Base-by-base conservation (phyloP, 2,113 vertebrate genomes). In the Ailuropoda melanoleuca region DNA sequence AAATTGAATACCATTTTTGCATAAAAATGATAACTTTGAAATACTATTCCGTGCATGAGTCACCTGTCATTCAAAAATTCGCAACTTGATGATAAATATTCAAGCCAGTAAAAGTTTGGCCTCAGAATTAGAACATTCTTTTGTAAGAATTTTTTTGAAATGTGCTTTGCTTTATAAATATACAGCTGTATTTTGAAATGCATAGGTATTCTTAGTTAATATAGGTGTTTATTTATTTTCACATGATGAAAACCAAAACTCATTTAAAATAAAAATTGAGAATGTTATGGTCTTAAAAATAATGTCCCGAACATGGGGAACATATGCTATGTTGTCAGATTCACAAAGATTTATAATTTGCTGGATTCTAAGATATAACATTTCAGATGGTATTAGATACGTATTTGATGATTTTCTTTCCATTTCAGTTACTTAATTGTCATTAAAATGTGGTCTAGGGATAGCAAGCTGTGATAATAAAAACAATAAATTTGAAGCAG, bases 311-410 rank as follows among this genome's bases (percentile, higher is more conserved):
- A 86, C 26, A 87, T 74, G 74, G 91, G 46, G 55, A 86, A 58
- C 43, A 39, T 39, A 86, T 84, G 53, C 26, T 26, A 11, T 48
- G 17, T 94, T 7, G 31, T 77, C 74, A 90, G 11, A 75, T 66
- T 90, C 95, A 46, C 14, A 26, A 90, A 88, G 50, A 66, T 92
- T 72, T 96, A 92, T 80, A 78, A 80, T 85, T 96, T 81, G 4
- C 56, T 90, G 72, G 39, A 23, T 81, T 92, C 74, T 78, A 94
- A 88, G 53, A 39, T 48, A 26, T 18, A 93, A n/a, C 60, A 68
- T 95, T 87, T 87, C 50, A 70, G 34, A 60, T 83, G 13, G 70
- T 87, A 93, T 64, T 68, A 3, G 37, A 74, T 48, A 75, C 23
- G 13, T 77, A 82, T 53, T 68, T 90, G 66, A 83, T 89, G 64